These are phyloP conservation scores for Asobara japonica DNA, from an alignment of 1,140 invertebrate species.

Conservation along the genomic window DNA sequence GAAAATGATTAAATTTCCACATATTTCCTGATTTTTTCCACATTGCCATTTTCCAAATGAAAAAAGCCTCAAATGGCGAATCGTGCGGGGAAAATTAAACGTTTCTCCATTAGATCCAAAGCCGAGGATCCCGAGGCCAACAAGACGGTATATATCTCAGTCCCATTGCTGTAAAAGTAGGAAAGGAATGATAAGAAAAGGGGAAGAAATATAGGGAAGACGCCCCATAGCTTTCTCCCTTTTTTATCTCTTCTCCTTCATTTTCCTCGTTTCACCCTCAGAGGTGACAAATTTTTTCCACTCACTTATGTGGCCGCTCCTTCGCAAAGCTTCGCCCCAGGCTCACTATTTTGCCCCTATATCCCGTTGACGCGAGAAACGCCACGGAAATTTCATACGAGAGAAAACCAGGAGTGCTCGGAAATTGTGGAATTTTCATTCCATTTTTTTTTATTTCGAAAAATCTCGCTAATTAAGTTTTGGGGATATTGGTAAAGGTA, in stretches of 20 bases:
- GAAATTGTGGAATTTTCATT: no score
- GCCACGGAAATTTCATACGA: neutral
- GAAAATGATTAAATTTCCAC: no score
- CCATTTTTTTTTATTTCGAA: no score
- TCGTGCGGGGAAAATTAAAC: neutral
- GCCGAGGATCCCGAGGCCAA: neutral
- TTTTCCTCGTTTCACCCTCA: neutral
- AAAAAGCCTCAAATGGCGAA: no score
- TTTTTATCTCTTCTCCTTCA: neutral
- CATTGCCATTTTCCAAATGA: no score
- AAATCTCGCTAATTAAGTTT: no score
- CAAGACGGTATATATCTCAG: neutral
- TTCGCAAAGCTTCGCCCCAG: neutral
- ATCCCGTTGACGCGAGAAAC: neutral
- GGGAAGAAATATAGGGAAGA: neutral
- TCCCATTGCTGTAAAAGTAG: neutral
- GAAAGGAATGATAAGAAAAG: neutral
- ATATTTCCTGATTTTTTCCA: no score
- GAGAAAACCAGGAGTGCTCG: neutral
- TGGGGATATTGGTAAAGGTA: no score
- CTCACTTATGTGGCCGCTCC: neutral
- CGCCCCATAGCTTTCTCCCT: neutral
- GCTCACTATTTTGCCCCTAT: neutral
- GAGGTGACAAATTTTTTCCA: slow-evolving; percentile 5
- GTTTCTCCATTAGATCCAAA: neutral